Percentiles rank a stretch among this genome's conserved stretches.
phyloP scores from a whole-genome alignment of 2,797 vertebrate genomes.

The Saguinus oedipus region DNA sequence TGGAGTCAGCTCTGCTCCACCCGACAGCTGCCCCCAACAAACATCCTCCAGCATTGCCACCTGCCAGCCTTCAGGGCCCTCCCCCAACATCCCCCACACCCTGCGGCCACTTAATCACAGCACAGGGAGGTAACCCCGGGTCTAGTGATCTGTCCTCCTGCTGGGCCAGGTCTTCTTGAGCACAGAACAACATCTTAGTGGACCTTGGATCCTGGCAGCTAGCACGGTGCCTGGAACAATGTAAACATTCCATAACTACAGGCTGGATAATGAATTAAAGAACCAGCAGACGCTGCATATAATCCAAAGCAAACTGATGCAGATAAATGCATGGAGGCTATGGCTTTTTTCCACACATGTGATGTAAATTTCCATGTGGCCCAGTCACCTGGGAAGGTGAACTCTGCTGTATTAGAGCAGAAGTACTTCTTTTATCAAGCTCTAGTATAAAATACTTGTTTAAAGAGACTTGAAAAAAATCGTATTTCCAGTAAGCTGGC shows the following conservation, averaged over 20 bases:
- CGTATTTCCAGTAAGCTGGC: neutral
- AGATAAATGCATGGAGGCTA: accelerated
- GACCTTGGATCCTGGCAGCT: neutral
- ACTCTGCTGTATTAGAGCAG: neutral
- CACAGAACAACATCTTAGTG: neutral
- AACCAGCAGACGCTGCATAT: neutral
- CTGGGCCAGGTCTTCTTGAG: neutral
- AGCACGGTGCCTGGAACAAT: accelerated
- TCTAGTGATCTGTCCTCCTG: neutral
- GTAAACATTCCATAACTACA: accelerated
- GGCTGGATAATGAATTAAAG: neutral
- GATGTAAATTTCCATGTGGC: neutral
- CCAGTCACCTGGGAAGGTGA: neutral
- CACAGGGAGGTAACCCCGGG: neutral
- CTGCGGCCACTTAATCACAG: neutral
- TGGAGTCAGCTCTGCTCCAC: too few relatives aligned
- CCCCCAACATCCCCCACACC: neutral
- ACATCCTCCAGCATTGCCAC: too few relatives aligned
- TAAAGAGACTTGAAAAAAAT: neutral
- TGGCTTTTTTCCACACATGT: accelerated
- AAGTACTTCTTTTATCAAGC: neutral
- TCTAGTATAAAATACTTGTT: neutral
- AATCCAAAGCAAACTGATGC: neutral
- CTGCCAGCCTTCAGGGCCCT: neutral
- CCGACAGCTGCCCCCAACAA: neutral